These are phyloP conservation scores for Thaumetopoea pityocampa DNA, from an alignment of 1,140 invertebrate genomes.

Conservation along the genomic window DNA sequence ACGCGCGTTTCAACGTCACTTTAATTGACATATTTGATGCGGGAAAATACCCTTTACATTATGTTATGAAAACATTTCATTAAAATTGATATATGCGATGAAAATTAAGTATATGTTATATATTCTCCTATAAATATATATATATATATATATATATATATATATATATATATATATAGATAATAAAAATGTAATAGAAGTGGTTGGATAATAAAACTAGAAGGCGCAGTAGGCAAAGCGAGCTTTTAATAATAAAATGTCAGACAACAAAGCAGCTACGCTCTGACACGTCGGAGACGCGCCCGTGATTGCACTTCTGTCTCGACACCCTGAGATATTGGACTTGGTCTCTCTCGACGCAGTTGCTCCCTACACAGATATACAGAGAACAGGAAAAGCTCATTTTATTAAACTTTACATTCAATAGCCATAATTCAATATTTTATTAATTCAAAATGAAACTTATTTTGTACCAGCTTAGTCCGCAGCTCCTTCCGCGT, in stretches of 20 bases:
- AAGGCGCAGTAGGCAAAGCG: slow-evolving; percentile 43
- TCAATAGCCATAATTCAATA: too few relatives aligned
- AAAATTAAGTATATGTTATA: slow-evolving; percentile 4
- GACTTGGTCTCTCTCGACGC: slow-evolving; percentile 40
- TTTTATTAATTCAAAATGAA: too few relatives aligned
- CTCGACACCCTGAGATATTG: slow-evolving; percentile 61
- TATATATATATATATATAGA: too few relatives aligned
- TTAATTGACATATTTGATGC: slow-evolving; percentile 35
- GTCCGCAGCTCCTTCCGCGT: too few relatives aligned
- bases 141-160: slow-evolving; percentile 5
- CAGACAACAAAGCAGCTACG: slow-evolving; percentile 53
- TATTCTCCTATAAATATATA: too few relatives aligned
- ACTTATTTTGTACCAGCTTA: too few relatives aligned
- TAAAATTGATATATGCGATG: slow-evolving; percentile 11
- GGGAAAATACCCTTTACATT: slow-evolving; percentile 23
- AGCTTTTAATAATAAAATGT: slow-evolving; percentile 63
- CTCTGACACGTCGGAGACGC: slow-evolving; percentile 36
- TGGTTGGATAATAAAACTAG: slow-evolving; percentile 38
- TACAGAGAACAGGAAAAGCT: slow-evolving; percentile 15
- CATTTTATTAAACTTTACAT: too few relatives aligned
- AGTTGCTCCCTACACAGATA: slow-evolving; percentile 13
- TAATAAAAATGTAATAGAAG: slow-evolving; percentile 28
- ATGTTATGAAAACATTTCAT: slow-evolving; percentile 25
- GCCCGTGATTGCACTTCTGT: slow-evolving; percentile 49
- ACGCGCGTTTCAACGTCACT: slow-evolving; percentile 19